Evolutionary conservation across 2,888 invertebrate genomes (phyloP).

Genomic region (Leptogaster cylindrica): DNA sequence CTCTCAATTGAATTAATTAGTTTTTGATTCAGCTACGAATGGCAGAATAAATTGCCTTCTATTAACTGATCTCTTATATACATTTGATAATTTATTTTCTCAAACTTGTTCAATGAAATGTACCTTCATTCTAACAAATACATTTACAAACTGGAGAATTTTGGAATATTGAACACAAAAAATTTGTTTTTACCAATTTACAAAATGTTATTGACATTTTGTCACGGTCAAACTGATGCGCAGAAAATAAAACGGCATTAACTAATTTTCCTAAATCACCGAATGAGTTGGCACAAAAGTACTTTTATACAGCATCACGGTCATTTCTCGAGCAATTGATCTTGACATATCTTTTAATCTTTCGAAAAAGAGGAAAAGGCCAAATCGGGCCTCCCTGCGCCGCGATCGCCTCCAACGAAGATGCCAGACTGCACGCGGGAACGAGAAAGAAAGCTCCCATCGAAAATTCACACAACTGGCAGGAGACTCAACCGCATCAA

Average conservation of each 20-base stretch:
- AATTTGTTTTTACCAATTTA: not conserved
- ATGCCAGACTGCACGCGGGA: not conserved
- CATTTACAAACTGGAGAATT: no score
- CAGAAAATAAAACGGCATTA: conserved; percentile 5
- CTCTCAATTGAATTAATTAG: no score
- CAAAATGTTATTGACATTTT: no score
- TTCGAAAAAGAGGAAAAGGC: conserved; percentile 2
- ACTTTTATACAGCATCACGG: not conserved
- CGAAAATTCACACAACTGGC: not conserved
- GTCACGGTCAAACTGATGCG: not conserved
- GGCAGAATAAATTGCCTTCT: no score
- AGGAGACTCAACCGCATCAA: not conserved
- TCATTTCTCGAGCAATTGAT: not conserved
- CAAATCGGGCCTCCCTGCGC: not conserved
- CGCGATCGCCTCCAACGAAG: no score
- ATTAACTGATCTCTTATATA: no score
- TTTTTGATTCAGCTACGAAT: no score
- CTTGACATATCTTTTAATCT: conserved; percentile 33
- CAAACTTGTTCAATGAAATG: no score
- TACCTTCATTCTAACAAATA: no score
- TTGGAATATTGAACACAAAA: not conserved
- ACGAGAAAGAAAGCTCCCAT: not conserved
- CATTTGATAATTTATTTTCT: no score
- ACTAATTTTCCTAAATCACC: conserved; percentile 25
- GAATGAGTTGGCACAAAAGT: conserved; percentile 22